Evolutionary conservation across 2,888 invertebrate species (phyloP).

Genomic region (Dorcus hopei): DNA sequence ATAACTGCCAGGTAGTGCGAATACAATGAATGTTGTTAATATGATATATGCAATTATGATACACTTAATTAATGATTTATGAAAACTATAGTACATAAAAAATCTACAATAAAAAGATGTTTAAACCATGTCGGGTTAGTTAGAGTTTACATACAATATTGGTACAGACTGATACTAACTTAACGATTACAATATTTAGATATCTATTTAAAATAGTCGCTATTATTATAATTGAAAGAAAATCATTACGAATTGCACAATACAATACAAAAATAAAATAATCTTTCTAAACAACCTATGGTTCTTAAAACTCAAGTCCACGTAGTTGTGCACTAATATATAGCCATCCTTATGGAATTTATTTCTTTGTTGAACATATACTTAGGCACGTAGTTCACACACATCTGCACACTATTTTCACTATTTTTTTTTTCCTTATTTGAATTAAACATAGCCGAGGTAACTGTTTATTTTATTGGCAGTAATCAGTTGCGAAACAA

Average conservation of each 20-base stretch:
- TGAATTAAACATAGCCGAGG: constrained; percentile 29
- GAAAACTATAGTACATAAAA: not conserved
- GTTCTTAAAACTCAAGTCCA: constrained; percentile 20
- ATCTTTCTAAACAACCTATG: constrained; percentile 9
- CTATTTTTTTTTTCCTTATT: constrained; percentile 18
- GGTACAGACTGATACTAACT: constrained; percentile 3
- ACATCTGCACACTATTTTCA: constrained; percentile 42
- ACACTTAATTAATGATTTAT: constrained; percentile 2
- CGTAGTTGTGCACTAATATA: constrained; percentile 34
- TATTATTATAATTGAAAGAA: constrained; percentile 7
- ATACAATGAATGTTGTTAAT: not conserved
- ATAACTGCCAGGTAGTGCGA: not conserved
- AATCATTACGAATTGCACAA: constrained; percentile 23
- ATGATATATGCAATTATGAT: constrained; percentile 4
- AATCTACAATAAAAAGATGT: not conserved
- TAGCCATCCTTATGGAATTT: constrained; percentile 19
- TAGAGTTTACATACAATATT: constrained; percentile 2
- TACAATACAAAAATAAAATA: constrained; percentile 30
- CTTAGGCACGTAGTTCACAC: constrained; percentile 48
- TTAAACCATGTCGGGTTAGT: not conserved
- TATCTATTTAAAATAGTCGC: constrained; percentile 6
- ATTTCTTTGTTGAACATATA: constrained; percentile 29
- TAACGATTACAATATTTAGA: constrained; percentile 7
- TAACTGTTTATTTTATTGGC: constrained; percentile 31
- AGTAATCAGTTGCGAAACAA: constrained; percentile 34